These are phyloP conservation scores for Gryllus bimaculatus DNA, from an alignment of 1,140 invertebrate genomes.

Conservation along the genomic window DNA sequence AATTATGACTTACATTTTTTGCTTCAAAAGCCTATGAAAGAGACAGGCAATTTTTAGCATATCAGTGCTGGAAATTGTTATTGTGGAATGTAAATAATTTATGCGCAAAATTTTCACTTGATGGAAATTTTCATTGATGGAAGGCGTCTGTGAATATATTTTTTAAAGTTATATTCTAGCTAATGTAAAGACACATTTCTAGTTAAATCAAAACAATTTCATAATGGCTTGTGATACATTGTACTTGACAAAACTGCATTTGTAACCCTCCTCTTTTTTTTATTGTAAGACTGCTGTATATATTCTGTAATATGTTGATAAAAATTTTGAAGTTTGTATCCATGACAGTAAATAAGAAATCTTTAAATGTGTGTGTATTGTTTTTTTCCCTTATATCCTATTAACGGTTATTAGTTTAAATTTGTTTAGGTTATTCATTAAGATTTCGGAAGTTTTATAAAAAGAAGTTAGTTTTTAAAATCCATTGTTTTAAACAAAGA, in stretches of 20 bases:
- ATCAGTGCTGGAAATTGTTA: background rate
- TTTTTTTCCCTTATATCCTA: too few species aligned
- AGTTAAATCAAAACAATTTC: background rate
- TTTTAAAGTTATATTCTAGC: background rate
- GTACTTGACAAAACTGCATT: background rate
- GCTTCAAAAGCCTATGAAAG: background rate
- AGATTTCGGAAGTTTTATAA: too few species aligned
- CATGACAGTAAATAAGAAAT: background rate
- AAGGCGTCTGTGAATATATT: background rate
- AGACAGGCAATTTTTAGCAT: too few species aligned
- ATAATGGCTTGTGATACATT: background rate
- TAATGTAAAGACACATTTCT: background rate
- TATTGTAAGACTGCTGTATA: slow-evolving; percentile 1
- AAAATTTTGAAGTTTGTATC: background rate
- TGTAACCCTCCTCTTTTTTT: background rate
- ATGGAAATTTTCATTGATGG: background rate
- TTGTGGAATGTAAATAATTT: background rate
- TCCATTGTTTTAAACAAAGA: too few species aligned
- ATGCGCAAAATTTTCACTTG: background rate
- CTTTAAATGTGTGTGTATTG: too few species aligned
- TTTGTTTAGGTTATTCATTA: too few species aligned
- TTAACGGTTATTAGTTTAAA: too few species aligned
- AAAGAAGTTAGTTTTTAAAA: too few species aligned
- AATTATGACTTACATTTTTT: background rate
- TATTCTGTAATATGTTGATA: background rate